A percentile compares a stretch with the other conserved stretches of the same genome.
These are phyloP conservation scores for Popillia japonica DNA, from an alignment of 1,140 invertebrate species.

Conservation along the genomic window DNA sequence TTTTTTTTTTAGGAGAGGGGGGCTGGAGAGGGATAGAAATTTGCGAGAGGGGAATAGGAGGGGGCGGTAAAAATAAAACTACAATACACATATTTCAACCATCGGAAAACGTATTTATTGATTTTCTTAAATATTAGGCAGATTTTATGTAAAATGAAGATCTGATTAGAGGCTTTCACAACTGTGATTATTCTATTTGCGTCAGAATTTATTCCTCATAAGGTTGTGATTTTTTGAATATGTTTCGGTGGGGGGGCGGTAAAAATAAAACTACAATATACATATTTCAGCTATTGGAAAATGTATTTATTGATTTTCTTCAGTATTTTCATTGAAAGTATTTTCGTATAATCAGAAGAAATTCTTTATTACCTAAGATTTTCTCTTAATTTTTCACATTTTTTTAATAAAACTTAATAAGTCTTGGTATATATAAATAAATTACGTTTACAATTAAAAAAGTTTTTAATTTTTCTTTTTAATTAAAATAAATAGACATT, in stretches of 20 bases:
- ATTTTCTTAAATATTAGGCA: background rate
- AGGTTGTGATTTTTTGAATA: too few species aligned
- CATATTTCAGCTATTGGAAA: background rate
- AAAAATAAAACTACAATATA: background rate
- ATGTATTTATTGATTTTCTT: background rate
- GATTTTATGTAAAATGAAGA: too few species aligned
- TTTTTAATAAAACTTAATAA: slow-evolving; percentile 5
- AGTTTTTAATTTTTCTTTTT: background rate
- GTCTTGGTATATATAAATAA: background rate
- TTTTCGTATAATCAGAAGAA: background rate
- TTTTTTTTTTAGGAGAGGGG: too few species aligned
- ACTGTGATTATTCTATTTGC: too few species aligned
- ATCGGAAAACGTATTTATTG: background rate
- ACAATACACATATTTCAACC: background rate
- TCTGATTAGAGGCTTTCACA: too few species aligned
- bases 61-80: background rate
- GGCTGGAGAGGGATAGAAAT: too few species aligned
- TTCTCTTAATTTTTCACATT: background rate
- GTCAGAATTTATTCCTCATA: too few species aligned
- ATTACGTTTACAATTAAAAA: background rate
- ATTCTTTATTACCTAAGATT: background rate
- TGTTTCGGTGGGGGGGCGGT: background rate
- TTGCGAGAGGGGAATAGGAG: too few species aligned
- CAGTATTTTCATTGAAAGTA: slow-evolving; percentile 1
- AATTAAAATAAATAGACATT: background rate